Evolutionary conservation across 2,113 vertebrate species (phyloP).

Genomic region (Laticauda colubrina): DNA sequence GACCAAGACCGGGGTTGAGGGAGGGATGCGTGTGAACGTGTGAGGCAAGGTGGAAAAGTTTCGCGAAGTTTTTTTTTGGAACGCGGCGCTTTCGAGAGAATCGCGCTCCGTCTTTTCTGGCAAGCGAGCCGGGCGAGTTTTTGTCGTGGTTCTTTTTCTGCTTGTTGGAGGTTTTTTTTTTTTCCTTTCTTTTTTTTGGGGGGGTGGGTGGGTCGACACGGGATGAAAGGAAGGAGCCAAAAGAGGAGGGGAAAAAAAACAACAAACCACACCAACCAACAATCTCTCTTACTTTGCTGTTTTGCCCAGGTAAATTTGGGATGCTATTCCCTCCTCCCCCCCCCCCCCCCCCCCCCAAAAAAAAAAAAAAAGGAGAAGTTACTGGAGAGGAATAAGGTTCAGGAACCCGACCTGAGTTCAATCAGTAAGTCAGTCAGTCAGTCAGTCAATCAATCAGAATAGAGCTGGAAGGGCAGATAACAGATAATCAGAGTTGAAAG

Average conservation of each 20-base stretch:
- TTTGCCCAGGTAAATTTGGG: neutral
- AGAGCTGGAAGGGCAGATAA: too few relatives aligned
- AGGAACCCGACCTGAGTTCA: too few relatives aligned
- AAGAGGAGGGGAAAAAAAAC: neutral
- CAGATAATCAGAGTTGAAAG: too few relatives aligned
- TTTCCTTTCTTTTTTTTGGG: too few relatives aligned
- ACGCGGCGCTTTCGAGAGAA: neutral
- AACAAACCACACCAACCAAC: neutral
- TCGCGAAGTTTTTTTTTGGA: conserved; percentile 55
- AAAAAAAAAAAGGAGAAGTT: neutral
- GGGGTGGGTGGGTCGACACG: neutral
- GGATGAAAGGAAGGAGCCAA: neutral
- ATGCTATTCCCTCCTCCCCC: neutral
- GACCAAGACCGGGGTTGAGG: conserved; percentile 40
- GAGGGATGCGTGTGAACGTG: too few relatives aligned
- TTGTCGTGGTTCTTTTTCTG: too few relatives aligned
- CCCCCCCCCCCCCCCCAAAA: too few relatives aligned
- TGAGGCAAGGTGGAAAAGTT: conserved; percentile 25
- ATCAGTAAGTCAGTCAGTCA: too few relatives aligned
- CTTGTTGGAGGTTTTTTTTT: too few relatives aligned
- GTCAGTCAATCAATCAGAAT: too few relatives aligned
- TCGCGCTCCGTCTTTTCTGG: conserved; percentile 69
- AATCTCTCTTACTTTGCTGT: neutral
- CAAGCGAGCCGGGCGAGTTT: conserved; percentile 24
- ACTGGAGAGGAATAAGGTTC: neutral